phyloP scores from a whole-genome alignment of 2,888 invertebrate genomes.

The Mechanitis messenoides region DNA sequence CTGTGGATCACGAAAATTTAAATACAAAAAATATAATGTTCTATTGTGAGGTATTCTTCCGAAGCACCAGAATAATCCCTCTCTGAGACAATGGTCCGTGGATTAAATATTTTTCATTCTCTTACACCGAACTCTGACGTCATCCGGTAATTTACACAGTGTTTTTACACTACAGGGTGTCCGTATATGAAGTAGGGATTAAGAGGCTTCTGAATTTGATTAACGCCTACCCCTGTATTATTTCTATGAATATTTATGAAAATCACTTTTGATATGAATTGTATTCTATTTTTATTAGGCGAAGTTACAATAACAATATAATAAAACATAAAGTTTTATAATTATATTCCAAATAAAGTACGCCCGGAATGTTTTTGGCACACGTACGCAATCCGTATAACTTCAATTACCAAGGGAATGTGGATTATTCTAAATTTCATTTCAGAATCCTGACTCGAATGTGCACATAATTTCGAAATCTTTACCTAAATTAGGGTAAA shows the following conservation, averaged over 20 bases:
- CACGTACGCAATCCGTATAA: constrained; percentile 30
- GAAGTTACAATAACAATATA: too few relatives aligned
- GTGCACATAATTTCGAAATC: background rate
- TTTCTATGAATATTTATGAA: constrained; percentile 3
- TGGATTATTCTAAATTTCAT: constrained; percentile 42
- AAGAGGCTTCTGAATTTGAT: constrained; percentile 17
- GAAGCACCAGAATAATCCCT: constrained; percentile 20
- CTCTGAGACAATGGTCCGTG: constrained; percentile 21
- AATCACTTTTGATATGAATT: too few relatives aligned
- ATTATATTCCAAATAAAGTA: too few relatives aligned
- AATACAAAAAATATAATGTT: too few relatives aligned
- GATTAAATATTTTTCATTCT: constrained; percentile 28
- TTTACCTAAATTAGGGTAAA: background rate
- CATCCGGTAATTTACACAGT: constrained; percentile 21
- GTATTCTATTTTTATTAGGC: too few relatives aligned
- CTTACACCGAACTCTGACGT: constrained; percentile 20
- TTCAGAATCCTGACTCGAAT: constrained; percentile 38
- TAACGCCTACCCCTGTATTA: background rate
- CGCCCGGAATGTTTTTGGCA: too few relatives aligned
- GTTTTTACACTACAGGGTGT: constrained; percentile 12
- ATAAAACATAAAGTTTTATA: background rate
- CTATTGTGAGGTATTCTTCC: background rate
- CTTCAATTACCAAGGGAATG: constrained; percentile 36
- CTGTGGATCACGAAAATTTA: too few relatives aligned
- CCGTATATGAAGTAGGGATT: constrained; percentile 14